Evolutionary conservation across 1,140 invertebrate genomes (phyloP).

Genomic region (Solenopsis invicta): DNA sequence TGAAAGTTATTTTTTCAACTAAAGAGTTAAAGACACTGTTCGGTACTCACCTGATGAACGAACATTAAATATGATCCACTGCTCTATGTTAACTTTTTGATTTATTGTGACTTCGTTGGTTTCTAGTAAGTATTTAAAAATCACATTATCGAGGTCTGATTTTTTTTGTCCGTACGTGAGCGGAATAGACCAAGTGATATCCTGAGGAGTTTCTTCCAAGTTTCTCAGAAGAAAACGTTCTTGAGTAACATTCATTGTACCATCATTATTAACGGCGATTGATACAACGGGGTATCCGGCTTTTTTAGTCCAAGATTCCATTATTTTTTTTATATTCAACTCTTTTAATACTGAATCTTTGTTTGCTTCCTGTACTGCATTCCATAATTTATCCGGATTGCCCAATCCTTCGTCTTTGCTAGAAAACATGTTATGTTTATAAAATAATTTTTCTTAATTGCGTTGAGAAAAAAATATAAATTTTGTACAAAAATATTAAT

Average conservation of each 20-base stretch:
- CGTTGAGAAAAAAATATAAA: neutral
- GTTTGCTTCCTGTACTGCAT: conserved; percentile 87
- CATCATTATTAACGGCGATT: conserved; percentile 86
- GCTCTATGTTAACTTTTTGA: conserved; percentile 79
- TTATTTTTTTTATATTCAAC: conserved; percentile 86
- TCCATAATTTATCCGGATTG: conserved; percentile 89
- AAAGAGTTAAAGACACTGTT: neutral
- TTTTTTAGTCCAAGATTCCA: conserved; percentile 92
- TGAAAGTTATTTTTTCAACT: too few relatives aligned
- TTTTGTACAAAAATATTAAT: neutral
- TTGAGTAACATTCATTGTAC: conserved; percentile 82
- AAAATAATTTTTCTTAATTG: neutral
- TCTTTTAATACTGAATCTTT: conserved; percentile 76
- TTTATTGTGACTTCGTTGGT: conserved; percentile 68
- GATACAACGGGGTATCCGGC: conserved; percentile 92
- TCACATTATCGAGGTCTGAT: conserved; percentile 87
- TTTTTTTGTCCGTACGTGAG: conserved; percentile 87
- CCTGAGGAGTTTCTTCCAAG: conserved; percentile 67
- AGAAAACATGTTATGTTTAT: neutral
- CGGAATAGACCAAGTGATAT: conserved; percentile 88
- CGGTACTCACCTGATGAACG: conserved; percentile 88
- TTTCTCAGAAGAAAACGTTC: conserved; percentile 87
- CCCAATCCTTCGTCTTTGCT: conserved; percentile 79
- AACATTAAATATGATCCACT: conserved; percentile 91
- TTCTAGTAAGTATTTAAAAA: conserved; percentile 85